These are phyloP conservation scores for Hydrochoerus hydrochaeris DNA, from an alignment of 2,113 vertebrate species.

Conservation along the genomic window DNA sequence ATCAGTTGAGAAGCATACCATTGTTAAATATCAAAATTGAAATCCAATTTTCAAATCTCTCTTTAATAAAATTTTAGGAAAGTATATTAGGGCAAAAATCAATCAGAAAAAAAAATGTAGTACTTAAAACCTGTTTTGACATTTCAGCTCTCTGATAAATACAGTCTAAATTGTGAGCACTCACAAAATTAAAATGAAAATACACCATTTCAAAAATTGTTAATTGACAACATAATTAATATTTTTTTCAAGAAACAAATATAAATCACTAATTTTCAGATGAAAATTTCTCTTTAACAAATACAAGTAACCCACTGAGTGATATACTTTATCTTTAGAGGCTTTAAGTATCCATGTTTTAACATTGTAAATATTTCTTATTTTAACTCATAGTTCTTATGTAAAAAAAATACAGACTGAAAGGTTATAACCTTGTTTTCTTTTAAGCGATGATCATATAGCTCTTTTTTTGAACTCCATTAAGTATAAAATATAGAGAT, in stretches of 20 bases:
- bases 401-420: neutral
- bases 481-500: neutral
- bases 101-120: conserved; percentile 2
- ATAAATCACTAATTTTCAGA: neutral
- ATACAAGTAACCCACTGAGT: neutral
- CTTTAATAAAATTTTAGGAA: conserved; percentile 1
- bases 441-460: neutral
- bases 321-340: neutral
- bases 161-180: neutral
- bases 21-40: neutral
- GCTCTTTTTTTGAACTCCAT: neutral
- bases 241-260: neutral
- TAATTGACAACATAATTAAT: neutral
- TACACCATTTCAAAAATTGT: neutral
- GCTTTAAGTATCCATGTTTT: neutral
- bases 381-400: neutral
- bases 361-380: neutral
- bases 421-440: neutral
- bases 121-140: neutral
- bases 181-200: conserved; percentile 29
- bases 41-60: neutral
- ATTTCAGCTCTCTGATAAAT: neutral
- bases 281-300: neutral
- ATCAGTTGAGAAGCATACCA: neutral
- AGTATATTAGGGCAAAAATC: neutral